Evolutionary conservation across 1,140 invertebrate species (phyloP).

Genomic region (Drosophila eugracilis): DNA sequence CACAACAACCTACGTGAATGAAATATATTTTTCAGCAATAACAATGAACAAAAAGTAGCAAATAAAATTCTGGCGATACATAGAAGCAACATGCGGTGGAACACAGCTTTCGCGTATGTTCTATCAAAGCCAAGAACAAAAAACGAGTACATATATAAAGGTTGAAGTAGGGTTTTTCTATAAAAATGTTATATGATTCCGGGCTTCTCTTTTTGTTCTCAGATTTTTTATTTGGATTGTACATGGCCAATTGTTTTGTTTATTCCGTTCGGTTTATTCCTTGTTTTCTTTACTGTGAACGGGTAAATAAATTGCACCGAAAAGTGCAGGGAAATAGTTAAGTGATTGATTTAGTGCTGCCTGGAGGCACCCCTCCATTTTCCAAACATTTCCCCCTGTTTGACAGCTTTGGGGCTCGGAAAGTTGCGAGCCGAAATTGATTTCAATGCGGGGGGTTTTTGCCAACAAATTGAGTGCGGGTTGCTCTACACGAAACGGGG

Average conservation of each 20-base stretch:
- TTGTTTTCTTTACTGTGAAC: constrained; percentile 18
- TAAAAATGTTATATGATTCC: constrained; percentile 8
- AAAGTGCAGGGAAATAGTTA: constrained; percentile 61
- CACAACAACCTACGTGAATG: constrained; percentile 12
- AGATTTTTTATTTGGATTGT: constrained; percentile 27
- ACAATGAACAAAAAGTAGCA: constrained; percentile 26
- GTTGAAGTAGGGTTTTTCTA: constrained; percentile 34
- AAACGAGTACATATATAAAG: constrained; percentile 11
- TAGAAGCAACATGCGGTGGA: constrained; percentile 26
- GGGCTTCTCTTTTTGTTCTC: constrained; percentile 5
- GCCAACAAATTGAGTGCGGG: constrained; percentile 12
- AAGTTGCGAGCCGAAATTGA: constrained; percentile 59
- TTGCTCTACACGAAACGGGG: background rate
- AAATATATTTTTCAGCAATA: constrained; percentile 34
- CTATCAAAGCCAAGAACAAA: constrained; percentile 32
- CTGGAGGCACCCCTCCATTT: constrained; percentile 13
- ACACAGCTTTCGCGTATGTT: constrained; percentile 58
- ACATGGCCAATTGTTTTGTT: constrained; percentile 54
- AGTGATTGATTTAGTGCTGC: constrained; percentile 69
- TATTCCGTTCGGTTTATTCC: constrained; percentile 41
- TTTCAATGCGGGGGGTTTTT: constrained; percentile 39
- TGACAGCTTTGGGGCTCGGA: constrained; percentile 35
- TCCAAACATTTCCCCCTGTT: constrained; percentile 11
- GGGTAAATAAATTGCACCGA: constrained; percentile 42
- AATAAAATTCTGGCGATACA: constrained; percentile 7